Base-by-base conservation (phyloP, 2,113 vertebrate species). In the Morone saxatilis region DNA sequence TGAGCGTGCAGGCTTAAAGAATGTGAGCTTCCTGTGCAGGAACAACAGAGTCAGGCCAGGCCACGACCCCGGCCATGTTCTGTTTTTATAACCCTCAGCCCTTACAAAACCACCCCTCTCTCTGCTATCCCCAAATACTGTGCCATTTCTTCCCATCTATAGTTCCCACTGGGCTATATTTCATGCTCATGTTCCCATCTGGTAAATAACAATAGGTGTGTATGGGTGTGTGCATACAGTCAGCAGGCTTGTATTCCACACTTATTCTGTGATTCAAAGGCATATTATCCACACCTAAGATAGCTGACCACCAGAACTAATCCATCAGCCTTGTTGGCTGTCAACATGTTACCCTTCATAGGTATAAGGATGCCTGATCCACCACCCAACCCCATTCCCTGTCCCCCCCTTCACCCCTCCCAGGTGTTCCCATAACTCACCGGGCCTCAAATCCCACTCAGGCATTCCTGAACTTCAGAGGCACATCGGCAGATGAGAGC, bases 401-500 rank as follows among this genome's bases (percentile, higher is more conserved):
- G 56, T 65, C 40, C 56, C 41, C 47, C 59, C 71, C 72, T 75
- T 82, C 62, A 71, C 73, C 85, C 78, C 78, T 82, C 88, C 93
- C 92, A 94, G 93, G 93, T 92, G 93, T 79, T 91, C 87, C 83
- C 84, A 94, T 93, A 94, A 94, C 86, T 94, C 93, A 93, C 47
- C 13, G 16, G 68, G 85, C 77, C 85, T 92, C 89, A 91, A 88
- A 94, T 92, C 88, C 90, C 85, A 87, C 25, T 59, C 63, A 51
- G 66, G 76, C 91, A 94, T 94, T 95, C 91, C 89, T 91, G 74
- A 89, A 92, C 92, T 92, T 94, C 93, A 93, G 92, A 95, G 93
- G 81, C 89, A 71, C 83, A 76, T 74, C 69, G 76, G 89, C 88
- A 88, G 91, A 91, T 80, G 91, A 89, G 85, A 86, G 83, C 54